Evolutionary conservation across 1,140 invertebrate species (phyloP).

Genomic region (Lepidurus couesii): DNA sequence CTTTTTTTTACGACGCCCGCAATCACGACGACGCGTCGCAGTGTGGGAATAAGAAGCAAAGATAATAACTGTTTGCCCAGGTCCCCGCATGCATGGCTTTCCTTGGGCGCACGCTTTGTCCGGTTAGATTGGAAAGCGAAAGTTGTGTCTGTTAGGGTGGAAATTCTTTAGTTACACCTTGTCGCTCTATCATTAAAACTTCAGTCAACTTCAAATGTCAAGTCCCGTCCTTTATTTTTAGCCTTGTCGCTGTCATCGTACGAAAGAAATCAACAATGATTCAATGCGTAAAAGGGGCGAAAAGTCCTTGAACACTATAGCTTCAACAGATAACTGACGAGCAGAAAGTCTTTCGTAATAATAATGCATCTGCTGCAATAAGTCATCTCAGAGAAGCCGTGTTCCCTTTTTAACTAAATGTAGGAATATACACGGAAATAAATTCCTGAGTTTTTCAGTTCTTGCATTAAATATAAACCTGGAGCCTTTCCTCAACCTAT

Average conservation of each 20-base stretch:
- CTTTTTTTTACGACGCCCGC: constrained; percentile 8
- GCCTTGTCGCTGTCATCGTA: too few relatives aligned
- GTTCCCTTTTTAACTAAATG: background rate
- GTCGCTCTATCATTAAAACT: background rate
- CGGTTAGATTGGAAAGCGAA: background rate
- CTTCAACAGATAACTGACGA: too few relatives aligned
- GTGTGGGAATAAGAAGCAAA: background rate
- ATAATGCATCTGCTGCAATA: background rate
- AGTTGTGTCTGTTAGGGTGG: background rate
- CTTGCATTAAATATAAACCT: too few relatives aligned
- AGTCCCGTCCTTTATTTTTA: background rate
- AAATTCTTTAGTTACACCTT: background rate
- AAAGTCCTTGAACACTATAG: too few relatives aligned
- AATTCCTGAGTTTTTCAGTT: too few relatives aligned
- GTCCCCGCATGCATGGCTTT: background rate
- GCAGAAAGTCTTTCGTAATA: background rate
- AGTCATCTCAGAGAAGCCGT: background rate
- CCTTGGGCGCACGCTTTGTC: background rate
- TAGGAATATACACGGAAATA: too few relatives aligned
- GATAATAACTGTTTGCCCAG: background rate
- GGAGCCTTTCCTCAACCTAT: too few relatives aligned
- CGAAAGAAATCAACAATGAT: too few relatives aligned
- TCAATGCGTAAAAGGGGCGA: too few relatives aligned
- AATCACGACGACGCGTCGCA: constrained; percentile 13
- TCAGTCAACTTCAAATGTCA: background rate